phyloP scores from a whole-genome alignment of 2,113 vertebrate species.

The Tachycineta bicolor region DNA sequence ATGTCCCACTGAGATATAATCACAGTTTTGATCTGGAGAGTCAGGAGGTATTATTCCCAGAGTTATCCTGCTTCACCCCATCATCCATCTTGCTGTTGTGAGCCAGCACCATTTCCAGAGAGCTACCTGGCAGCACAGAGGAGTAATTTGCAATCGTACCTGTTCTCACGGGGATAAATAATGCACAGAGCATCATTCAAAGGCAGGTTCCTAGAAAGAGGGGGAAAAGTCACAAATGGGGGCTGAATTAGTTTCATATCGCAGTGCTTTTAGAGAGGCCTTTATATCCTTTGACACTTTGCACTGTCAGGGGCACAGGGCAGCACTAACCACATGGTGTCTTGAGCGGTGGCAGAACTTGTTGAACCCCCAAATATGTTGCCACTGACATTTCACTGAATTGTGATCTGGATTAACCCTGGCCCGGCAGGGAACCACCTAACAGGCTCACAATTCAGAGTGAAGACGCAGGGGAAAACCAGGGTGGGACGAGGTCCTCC shows the following conservation, averaged over 20 bases:
- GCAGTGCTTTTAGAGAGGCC: background rate
- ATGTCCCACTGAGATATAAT: background rate
- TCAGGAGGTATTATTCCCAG: background rate
- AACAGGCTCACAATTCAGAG: background rate
- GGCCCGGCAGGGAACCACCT: background rate
- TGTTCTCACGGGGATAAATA: background rate
- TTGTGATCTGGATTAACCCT: background rate
- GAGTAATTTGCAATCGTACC: background rate
- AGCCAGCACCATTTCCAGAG: background rate
- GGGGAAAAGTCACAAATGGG: accelerated
- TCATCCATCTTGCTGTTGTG: background rate
- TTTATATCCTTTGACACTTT: background rate
- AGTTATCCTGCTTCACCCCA: background rate
- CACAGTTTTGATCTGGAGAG: background rate
- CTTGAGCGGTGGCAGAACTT: background rate
- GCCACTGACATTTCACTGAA: background rate
- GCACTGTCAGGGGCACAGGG: background rate
- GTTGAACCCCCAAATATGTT: background rate
- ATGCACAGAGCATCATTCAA: background rate
- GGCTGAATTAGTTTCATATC: background rate
- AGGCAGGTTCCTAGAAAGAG: background rate
- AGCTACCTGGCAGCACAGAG: background rate
- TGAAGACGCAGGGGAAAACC: accelerated
- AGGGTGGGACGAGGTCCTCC: accelerated
- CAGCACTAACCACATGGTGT: accelerated